phyloP scores from a whole-genome alignment of 2,797 vertebrate genomes.

The Glossophaga mutica region DNA sequence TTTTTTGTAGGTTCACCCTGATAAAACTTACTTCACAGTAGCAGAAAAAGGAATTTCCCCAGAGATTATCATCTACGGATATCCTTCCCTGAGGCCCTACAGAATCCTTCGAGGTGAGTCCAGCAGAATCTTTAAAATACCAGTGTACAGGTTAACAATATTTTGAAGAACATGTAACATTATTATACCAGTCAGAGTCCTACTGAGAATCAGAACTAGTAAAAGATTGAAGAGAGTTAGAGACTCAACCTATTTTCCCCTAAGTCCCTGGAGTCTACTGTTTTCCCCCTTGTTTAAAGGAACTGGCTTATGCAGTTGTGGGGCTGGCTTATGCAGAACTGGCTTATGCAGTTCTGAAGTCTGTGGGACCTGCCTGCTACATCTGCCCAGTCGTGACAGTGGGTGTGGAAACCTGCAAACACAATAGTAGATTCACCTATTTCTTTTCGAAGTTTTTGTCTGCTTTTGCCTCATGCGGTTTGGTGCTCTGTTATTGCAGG shows the following conservation, averaged over 20 bases:
- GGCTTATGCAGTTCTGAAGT: neutral
- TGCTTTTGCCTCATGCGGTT: neutral
- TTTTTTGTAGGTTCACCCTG: conserved; percentile 88
- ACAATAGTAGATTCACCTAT: neutral
- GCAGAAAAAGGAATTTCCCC: conserved; percentile 93
- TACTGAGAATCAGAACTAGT: neutral
- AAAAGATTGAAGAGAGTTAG: neutral
- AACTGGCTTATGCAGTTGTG: neutral
- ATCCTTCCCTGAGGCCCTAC: conserved; percentile 87
- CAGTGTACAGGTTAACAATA: neutral
- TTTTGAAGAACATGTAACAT: neutral
- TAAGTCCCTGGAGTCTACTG: neutral
- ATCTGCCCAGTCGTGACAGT: neutral
- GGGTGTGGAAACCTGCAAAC: neutral
- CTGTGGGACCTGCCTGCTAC: neutral
- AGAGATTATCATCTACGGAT: conserved; percentile 91
- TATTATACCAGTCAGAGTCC: neutral
- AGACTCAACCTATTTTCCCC: neutral
- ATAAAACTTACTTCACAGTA: conserved; percentile 86
- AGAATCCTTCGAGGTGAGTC: conserved; percentile 89
- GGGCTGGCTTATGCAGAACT: neutral
- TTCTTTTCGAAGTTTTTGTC: neutral
- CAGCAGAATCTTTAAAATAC: neutral
- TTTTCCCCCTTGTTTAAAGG: neutral
- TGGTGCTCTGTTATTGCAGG: neutral